Percentiles rank a stretch among this genome's conserved stretches.
These are phyloP conservation scores for Caranx ignobilis DNA, from an alignment of 2,113 vertebrate genomes.

Conservation along the genomic window DNA sequence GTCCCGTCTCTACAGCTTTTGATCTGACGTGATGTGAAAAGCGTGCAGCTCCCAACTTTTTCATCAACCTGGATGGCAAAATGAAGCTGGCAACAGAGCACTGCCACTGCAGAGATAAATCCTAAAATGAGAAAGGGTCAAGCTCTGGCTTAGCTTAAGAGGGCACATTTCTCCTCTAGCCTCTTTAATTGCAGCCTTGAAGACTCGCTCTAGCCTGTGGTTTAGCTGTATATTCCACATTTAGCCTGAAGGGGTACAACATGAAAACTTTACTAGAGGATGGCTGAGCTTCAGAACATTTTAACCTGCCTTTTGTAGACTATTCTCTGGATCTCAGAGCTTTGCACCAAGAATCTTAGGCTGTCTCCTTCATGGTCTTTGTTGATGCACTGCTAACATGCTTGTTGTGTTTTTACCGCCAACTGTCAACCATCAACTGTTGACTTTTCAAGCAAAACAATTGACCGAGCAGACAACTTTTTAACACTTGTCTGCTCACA, in stretches of 20 bases:
- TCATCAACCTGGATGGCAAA: constrained; percentile 54
- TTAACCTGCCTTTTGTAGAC: constrained; percentile 20
- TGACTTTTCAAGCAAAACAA: too few species aligned
- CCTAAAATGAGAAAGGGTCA: constrained; percentile 32
- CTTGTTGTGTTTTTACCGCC: background rate
- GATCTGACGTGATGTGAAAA: constrained; percentile 63
- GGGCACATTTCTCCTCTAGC: constrained; percentile 35
- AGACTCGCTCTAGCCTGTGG: constrained; percentile 45
- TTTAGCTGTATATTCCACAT: constrained; percentile 49
- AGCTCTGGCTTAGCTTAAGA: constrained; percentile 24
- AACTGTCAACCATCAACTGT: background rate
- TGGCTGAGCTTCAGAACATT: constrained; percentile 25
- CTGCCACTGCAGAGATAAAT: constrained; percentile 25
- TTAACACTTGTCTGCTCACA: background rate
- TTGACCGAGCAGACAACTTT: background rate
- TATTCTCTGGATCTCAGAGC: background rate
- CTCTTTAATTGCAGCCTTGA: constrained; percentile 55
- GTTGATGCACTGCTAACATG: background rate
- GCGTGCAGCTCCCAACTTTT: constrained; percentile 46
- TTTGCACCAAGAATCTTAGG: background rate
- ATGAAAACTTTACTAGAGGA: constrained; percentile 39
- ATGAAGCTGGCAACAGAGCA: background rate
- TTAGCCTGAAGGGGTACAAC: constrained; percentile 39
- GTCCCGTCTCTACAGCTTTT: constrained; percentile 21
- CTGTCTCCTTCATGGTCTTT: background rate